Evolutionary conservation across 2,113 vertebrate genomes (phyloP), one percentile per base, ranked within the genome.

Genomic region (Butorides virescens): DNA sequence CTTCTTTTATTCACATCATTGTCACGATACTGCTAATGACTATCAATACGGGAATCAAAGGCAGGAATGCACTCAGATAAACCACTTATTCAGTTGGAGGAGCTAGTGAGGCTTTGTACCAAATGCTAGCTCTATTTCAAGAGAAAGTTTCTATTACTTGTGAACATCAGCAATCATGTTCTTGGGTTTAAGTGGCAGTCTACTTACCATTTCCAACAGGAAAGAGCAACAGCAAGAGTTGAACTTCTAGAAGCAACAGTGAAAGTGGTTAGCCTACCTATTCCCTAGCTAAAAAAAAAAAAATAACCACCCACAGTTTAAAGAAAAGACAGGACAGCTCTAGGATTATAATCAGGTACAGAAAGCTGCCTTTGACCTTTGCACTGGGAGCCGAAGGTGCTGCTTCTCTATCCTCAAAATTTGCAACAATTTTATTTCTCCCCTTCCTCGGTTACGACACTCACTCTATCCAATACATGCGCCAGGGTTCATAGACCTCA

Each of bases 381-480:
- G 76, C 68, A 58, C 32, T 16, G 30, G 37, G 44, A 88, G 34
- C 47, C 5, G 2, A 85, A 86, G 42, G 46, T 15, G 42, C 53
- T 56, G n/a, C 39, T 76, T 36, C 52, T 63, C 42, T 29, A 2
- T 5, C 29, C 21, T 71, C 55, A 67, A n/a, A n/a, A 53, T 17
- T 4, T n/a, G 23, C 56, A 87, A 66, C 8, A 52, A 46, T 19
- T 74, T 83, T 14, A 46, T 39, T 89, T 68, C 56, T 72, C 76
- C 21, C 22, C 13, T 79, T 34, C 20, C 46, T 32, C 1, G 0
- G 19, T 29, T 90, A 81, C 44, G 83, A 37, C 68, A n/a, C 37
- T 32, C 0, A 0, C 37, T 70, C 32, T 44, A 27, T 32, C 71
- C 78, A 66, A 27, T 3, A 29, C 7, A 5, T 1, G 2, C 2